phyloP scores from a whole-genome alignment of 2,797 vertebrate genomes.

The Sebastes flavidus region DNA sequence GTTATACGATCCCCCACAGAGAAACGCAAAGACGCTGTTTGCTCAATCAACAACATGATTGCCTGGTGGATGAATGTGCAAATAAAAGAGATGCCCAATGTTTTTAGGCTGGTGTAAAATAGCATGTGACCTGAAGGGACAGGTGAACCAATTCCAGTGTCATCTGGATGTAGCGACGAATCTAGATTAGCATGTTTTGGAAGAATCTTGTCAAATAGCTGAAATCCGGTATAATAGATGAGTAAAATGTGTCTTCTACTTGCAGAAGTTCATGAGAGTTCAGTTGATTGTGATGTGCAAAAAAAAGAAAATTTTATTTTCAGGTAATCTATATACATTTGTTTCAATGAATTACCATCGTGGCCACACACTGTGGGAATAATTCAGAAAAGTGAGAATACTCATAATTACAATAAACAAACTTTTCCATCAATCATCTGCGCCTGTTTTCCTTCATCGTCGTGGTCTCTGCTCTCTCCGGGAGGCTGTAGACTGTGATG shows the following conservation, averaged over 20 bases:
- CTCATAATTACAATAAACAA: not conserved
- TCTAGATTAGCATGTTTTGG: not conserved
- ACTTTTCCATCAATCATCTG: slow-evolving; percentile 29
- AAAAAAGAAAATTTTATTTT: slow-evolving; percentile 51
- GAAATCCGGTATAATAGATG: not conserved
- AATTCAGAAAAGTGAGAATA: slow-evolving; percentile 5
- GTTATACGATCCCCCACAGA: slow-evolving; percentile 26
- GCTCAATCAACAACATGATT: slow-evolving; percentile 42
- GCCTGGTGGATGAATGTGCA: slow-evolving; percentile 5
- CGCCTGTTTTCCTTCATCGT: slow-evolving; percentile 48
- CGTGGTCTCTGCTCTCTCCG: slow-evolving; percentile 47
- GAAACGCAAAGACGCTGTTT: slow-evolving; percentile 48
- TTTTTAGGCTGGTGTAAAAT: slow-evolving; percentile 4
- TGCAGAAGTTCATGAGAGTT: not conserved
- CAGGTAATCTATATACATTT: not conserved
- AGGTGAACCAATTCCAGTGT: not conserved
- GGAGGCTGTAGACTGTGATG: slow-evolving; percentile 90
- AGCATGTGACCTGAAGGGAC: not conserved
- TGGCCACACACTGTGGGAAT: not conserved
- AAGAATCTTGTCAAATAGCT: not conserved
- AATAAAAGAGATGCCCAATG: slow-evolving; percentile 32
- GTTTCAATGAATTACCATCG: not conserved
- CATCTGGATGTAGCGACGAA: not conserved
- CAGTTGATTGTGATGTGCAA: not conserved
- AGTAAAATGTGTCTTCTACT: not conserved